These are phyloP conservation scores for Alouatta palliata DNA, from an alignment of 2,113 vertebrate species.

Conservation along the genomic window DNA sequence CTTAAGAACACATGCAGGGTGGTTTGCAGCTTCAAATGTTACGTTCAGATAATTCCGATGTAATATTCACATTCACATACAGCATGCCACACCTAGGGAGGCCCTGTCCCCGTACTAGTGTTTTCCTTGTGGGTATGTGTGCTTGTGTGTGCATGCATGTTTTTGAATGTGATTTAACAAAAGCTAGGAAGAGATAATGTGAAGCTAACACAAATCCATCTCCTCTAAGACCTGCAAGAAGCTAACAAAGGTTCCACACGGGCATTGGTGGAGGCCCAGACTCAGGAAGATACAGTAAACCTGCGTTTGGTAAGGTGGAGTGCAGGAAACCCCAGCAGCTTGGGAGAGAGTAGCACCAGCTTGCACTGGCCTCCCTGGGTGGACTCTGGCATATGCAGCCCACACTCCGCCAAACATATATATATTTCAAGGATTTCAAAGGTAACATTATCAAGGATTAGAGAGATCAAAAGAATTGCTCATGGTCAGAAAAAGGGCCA, in stretches of 20 bases:
- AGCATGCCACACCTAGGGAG: not conserved
- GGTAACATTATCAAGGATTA: no score
- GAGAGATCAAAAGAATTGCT: no score
- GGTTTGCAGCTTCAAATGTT: not conserved
- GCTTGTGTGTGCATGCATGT: not conserved
- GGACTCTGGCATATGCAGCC: no score
- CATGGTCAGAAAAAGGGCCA: no score
- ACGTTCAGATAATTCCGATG: not conserved
- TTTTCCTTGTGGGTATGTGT: not conserved
- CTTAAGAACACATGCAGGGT: not conserved
- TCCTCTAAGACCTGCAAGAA: not conserved
- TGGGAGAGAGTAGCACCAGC: not conserved
- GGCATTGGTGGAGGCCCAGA: no score
- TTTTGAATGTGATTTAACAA: not conserved
- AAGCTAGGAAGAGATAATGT: not conserved
- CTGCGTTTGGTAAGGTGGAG: not conserved
- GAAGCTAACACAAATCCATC: not conserved
- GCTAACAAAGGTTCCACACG: not conserved
- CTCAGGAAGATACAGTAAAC: not conserved
- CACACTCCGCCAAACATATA: no score
- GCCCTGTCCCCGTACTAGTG: fast-evolving
- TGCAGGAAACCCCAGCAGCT: not conserved
- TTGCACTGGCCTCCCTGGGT: not conserved
- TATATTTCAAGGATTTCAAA: no score
- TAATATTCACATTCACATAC: not conserved